Evolutionary conservation across 2,797 vertebrate species (phyloP).

Genomic region (Danio jaintianensis): DNA sequence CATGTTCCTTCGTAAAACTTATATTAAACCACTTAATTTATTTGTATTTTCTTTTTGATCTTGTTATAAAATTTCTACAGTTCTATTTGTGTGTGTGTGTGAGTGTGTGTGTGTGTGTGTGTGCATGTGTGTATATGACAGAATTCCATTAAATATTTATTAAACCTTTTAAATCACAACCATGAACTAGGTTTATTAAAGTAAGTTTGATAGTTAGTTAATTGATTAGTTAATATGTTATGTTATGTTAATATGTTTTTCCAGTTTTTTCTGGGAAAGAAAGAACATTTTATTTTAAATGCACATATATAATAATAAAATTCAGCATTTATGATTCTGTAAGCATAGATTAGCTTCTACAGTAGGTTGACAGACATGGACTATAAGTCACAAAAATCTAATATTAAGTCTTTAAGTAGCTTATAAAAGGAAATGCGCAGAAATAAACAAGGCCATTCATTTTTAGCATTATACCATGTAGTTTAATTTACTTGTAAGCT

Average conservation of each 20-base stretch:
- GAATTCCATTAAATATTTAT: too few relatives aligned
- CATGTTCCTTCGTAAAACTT: too few relatives aligned
- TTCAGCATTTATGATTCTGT: not conserved
- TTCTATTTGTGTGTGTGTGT: too few relatives aligned
- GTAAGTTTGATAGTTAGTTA: too few relatives aligned
- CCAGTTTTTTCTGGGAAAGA: not conserved
- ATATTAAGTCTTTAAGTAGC: slow-evolving; percentile 20
- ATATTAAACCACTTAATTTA: too few relatives aligned
- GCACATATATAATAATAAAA: not conserved
- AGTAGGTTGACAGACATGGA: not conserved
- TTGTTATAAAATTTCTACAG: too few relatives aligned
- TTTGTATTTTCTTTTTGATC: too few relatives aligned
- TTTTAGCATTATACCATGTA: slow-evolving; percentile 33
- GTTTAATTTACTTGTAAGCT: slow-evolving; percentile 38
- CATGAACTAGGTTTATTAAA: too few relatives aligned
- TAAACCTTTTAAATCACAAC: too few relatives aligned
- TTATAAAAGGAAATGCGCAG: slow-evolving; percentile 29
- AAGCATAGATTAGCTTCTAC: not conserved
- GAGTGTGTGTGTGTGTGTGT: too few relatives aligned
- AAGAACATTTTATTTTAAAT: not conserved
- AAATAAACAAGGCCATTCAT: slow-evolving; percentile 23
- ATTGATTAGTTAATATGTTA: too few relatives aligned
- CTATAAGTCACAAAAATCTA: not conserved
- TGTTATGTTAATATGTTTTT: not conserved
- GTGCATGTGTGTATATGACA: too few relatives aligned